phyloP scores from a whole-genome alignment of 2,888 invertebrate genomes.

The Pristionchus mayeri region DNA sequence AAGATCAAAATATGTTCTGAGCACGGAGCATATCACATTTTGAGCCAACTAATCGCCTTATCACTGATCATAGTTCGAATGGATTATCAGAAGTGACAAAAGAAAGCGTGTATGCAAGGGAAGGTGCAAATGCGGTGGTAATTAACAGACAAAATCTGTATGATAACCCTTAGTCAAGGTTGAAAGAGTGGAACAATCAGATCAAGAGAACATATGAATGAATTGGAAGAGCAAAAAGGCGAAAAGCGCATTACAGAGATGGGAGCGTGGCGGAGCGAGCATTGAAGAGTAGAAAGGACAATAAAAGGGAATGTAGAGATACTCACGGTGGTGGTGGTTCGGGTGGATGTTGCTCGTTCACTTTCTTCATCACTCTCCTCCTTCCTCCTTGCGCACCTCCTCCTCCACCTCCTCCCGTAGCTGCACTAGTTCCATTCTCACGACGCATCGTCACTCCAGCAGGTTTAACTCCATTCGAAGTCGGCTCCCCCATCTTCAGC shows the following conservation, averaged over 20 bases:
- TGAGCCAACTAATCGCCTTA: not conserved
- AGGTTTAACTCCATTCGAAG: constrained; percentile 40
- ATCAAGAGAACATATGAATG: not conserved
- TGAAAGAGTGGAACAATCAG: not conserved
- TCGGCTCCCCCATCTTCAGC: constrained; percentile 40
- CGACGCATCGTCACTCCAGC: not conserved
- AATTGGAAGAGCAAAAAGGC: constrained; percentile 10
- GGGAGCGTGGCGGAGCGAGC: not conserved
- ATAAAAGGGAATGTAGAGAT: not conserved
- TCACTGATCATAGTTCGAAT: not conserved
- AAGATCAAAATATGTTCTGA: not conserved
- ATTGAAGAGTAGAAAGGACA: constrained; percentile 15
- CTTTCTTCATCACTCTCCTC: constrained; percentile 47
- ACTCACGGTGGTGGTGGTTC: constrained; percentile 46
- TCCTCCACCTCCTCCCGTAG: constrained; percentile 17
- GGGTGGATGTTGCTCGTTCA: constrained; percentile 25
- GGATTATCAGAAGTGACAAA: not conserved
- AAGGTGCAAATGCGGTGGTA: not conserved
- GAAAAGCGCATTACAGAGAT: constrained; percentile 28
- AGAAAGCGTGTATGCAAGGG: not conserved
- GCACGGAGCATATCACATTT: not conserved
- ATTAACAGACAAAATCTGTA: constrained; percentile 10
- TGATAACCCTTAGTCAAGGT: constrained; percentile 26
- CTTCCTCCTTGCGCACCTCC: constrained; percentile 29
- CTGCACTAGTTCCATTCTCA: not conserved